phyloP scores from a whole-genome alignment of 2,888 invertebrate genomes.

The Erpobdella octoculata region DNA sequence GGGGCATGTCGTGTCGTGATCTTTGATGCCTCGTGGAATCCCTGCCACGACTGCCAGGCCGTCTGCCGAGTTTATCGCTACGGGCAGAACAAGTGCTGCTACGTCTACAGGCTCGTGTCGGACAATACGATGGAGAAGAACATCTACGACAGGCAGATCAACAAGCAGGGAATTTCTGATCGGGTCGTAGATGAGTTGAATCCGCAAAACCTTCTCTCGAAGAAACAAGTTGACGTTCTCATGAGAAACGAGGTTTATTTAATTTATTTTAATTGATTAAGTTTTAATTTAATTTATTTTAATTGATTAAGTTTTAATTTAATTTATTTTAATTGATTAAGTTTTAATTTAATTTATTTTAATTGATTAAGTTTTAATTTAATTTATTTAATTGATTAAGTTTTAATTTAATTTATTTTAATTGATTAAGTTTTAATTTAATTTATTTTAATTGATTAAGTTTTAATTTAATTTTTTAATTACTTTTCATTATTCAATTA shows the following conservation, averaged over 20 bases:
- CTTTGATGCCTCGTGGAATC: constrained; percentile 98
- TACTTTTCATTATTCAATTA: too few species aligned
- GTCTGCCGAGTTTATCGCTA: constrained; percentile 88
- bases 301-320: not conserved
- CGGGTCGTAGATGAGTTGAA: constrained; percentile 95
- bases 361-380: not conserved
- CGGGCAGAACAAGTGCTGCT: constrained; percentile 87
- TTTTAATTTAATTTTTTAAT: too few species aligned
- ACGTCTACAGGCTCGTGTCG: constrained; percentile 89
- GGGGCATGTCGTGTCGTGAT: constrained; percentile 96
- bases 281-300: not conserved
- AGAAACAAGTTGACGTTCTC: constrained; percentile 56
- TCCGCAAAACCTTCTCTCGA: constrained; percentile 68
- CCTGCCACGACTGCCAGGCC: constrained; percentile 82
- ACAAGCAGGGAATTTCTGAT: constrained; percentile 96
- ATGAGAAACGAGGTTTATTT: constrained; percentile 68
- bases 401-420: not conserved
- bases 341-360: not conserved
- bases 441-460: not conserved
- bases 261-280: not conserved
- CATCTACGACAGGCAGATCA: constrained; percentile 95
- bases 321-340: not conserved
- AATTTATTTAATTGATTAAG: not conserved
- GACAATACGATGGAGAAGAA: constrained; percentile 94
- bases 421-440: not conserved